Percentiles rank a stretch among this genome's conserved stretches.
phyloP scores from a whole-genome alignment of 2,113 vertebrate species.

The Pardalotus punctatus region DNA sequence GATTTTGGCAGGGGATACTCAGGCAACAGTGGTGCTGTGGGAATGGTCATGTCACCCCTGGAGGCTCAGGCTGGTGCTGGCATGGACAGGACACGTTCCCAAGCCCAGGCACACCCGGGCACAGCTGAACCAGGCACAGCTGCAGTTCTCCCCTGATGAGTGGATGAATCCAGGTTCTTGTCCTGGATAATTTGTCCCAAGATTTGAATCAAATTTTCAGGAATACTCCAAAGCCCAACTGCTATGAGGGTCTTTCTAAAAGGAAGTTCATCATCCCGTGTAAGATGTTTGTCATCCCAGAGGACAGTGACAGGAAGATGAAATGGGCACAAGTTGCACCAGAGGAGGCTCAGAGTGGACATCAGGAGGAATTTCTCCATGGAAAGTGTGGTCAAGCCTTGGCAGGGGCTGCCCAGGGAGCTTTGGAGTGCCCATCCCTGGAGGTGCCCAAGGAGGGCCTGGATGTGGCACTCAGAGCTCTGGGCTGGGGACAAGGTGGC shows the following conservation, averaged over 20 bases:
- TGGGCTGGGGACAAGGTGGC: neutral
- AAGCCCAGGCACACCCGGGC: neutral
- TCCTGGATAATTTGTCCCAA: neutral
- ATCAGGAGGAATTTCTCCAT: neutral
- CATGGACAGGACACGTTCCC: neutral
- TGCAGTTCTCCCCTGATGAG: neutral
- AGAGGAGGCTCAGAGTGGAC: neutral
- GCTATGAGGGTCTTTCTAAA: neutral
- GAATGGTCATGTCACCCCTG: accelerated
- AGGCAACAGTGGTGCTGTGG: neutral
- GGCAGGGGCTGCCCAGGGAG: neutral
- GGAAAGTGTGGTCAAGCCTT: neutral
- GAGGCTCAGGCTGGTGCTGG: neutral
- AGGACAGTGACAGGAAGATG: no score
- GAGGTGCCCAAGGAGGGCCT: neutral
- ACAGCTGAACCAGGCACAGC: neutral
- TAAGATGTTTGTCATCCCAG: neutral
- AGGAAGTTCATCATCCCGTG: neutral
- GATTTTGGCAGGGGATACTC: neutral
- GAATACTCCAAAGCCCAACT: neutral
- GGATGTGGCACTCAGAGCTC: neutral
- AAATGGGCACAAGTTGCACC: neutral
- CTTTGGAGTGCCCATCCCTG: neutral
- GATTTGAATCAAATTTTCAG: neutral
- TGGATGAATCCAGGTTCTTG: neutral